phyloP scores from a whole-genome alignment of 2,113 vertebrate species.

The Callionymus lyra region DNA sequence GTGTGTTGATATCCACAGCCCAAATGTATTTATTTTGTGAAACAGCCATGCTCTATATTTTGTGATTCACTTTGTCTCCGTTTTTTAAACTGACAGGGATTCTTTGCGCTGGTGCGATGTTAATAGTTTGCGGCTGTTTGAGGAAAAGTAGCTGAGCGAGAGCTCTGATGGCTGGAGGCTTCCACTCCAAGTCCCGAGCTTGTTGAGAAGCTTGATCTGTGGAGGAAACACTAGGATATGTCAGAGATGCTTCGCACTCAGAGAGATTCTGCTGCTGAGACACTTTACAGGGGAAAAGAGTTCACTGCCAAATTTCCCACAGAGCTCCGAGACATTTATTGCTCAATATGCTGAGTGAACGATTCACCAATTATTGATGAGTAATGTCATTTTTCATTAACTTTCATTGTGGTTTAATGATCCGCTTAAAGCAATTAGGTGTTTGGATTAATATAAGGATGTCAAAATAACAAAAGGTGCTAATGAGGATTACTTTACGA shows the following conservation, averaged over 20 bases:
- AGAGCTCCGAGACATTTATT: too few species aligned
- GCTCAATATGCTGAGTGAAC: too few species aligned
- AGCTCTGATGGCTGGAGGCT: constrained; percentile 39
- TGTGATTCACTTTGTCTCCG: constrained; percentile 67
- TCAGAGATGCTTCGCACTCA: constrained; percentile 45
- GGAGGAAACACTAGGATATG: constrained; percentile 48
- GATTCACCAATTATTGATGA: too few species aligned
- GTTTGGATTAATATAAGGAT: too few species aligned
- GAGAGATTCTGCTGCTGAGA: constrained; percentile 37
- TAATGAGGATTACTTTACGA: too few species aligned
- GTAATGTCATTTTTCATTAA: too few species aligned
- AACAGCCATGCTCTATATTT: constrained; percentile 57
- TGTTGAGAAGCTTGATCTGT: constrained; percentile 50
- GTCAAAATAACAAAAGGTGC: too few species aligned
- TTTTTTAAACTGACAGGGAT: constrained; percentile 34
- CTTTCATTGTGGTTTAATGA: too few species aligned
- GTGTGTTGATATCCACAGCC: constrained; percentile 45
- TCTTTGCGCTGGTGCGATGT: constrained; percentile 33
- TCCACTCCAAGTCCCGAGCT: constrained; percentile 41
- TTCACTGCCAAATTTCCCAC: too few species aligned
- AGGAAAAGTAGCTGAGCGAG: constrained; percentile 33
- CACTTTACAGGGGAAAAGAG: constrained; percentile 20
- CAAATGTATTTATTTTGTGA: constrained; percentile 56
- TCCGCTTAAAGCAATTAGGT: too few species aligned
- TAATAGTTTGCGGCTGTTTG: constrained; percentile 34